Evolutionary conservation across 2,113 vertebrate species (phyloP), one percentile per base, ranked within the genome.

Genomic region (Myodes glareolus): DNA sequence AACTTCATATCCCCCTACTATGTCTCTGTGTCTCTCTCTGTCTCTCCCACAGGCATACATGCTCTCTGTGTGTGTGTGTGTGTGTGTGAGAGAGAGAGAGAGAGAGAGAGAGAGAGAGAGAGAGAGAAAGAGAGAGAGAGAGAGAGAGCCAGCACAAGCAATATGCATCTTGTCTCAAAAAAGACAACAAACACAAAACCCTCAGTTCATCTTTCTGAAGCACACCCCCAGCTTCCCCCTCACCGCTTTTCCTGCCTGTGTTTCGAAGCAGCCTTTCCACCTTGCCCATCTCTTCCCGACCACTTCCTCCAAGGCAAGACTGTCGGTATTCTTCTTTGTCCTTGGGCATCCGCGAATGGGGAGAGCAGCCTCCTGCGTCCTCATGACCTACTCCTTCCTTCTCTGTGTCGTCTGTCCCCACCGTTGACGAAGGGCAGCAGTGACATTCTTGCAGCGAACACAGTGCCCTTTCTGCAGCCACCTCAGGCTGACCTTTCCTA

Each of bases 381-480:
- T 80, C 23, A 29, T 1, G 17, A 31, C 19, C 36, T 29, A 10
- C 3, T 33, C 81, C 25, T 10, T 17, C 4, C 61, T 61, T 76
- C 61, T 45, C 81, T 84, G 47, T n/a, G 42, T 52, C 75, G 8
- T 85, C 45, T 39, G 47, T 75, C 86, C 90, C 85, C 45, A 17
- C 5, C 23, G 1, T 45, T 65, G 42, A 47, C n/a, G 78, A 96
- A 96, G 92, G 91, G 33, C 95, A 92, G 13, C 12, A 11, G 73
- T 86, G 96, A 96, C 92, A 84, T 61, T 67, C 45, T 50, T 47
- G 75, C 36, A 7, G 91, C 77, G 89, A 58, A 47, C 0, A 27
- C 17, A 3, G 72, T 45, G 92, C 68, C 88, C 95, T 97, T 95
- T 96, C 85, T 86, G 85, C 55, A 55, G 67, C 78, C 81, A 47